phyloP scores from a whole-genome alignment of 2,888 invertebrate species.

The Cerceris rybyensis region DNA sequence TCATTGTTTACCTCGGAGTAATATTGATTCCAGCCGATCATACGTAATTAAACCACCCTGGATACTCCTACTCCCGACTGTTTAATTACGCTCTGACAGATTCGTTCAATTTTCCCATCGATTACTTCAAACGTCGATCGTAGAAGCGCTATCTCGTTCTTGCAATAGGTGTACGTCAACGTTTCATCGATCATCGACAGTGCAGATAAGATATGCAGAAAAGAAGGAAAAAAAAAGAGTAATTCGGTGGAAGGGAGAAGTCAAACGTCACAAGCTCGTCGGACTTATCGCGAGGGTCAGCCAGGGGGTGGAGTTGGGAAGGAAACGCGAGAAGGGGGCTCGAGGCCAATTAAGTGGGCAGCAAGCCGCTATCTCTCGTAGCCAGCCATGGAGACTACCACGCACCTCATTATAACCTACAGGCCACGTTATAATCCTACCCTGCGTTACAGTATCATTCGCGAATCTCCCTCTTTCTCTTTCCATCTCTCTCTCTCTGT shows the following conservation, averaged over 20 bases:
- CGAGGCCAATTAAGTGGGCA: conserved; percentile 76
- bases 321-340: conserved; percentile 66
- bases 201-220: not conserved
- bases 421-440: conserved; percentile 74
- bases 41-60: too few relatives aligned
- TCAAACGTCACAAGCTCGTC: conserved; percentile 38
- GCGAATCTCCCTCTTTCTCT: conserved; percentile 65
- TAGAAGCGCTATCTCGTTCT: too few relatives aligned
- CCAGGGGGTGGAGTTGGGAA: conserved; percentile 18
- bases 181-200: not conserved
- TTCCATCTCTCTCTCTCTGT: conserved; percentile 45
- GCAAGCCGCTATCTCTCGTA: conserved; percentile 75
- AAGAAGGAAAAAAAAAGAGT: conserved; percentile 10
- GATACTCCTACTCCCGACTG: too few relatives aligned
- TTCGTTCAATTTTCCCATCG: too few relatives aligned
- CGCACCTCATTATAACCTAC: conserved; percentile 77
- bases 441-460: conserved; percentile 75
- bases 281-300: conserved; percentile 47
- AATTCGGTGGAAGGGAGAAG: conserved; percentile 1
- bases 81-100: too few relatives aligned
- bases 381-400: conserved; percentile 74
- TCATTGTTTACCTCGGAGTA: too few relatives aligned
- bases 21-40: too few relatives aligned
- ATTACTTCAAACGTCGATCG: too few relatives aligned
- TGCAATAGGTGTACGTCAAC: not conserved